Conservation (phyloP, 2,797 vertebrate species). For the Menidia menidia region DNA sequence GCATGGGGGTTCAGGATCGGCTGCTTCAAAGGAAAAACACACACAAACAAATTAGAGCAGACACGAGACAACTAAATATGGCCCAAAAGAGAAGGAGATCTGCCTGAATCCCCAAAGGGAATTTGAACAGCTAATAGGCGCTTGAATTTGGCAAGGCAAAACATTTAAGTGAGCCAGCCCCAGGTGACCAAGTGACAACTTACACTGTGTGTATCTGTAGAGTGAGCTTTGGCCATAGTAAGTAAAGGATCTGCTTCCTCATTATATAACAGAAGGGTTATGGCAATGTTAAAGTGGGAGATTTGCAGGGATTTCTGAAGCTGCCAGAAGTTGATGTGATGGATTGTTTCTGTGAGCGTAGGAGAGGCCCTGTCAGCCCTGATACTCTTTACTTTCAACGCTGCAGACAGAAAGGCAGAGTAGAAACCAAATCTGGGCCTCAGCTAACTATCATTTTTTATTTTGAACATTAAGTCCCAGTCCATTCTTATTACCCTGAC, state of each 20-base stretch:
- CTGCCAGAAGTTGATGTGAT: too few species aligned
- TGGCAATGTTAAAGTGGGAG: neutral
- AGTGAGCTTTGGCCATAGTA: conserved; percentile 13
- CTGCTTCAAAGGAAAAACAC: conserved; percentile 36
- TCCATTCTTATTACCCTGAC: too few species aligned
- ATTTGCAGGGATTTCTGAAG: conserved; percentile 30
- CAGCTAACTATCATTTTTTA: too few species aligned
- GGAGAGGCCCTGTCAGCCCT: too few species aligned
- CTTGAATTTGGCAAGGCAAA: conserved; percentile 29
- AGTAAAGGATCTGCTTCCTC: conserved; percentile 13
- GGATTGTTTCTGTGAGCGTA: too few species aligned
- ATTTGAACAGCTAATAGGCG: conserved; percentile 16
- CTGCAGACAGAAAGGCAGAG: too few species aligned
- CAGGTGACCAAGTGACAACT: conserved; percentile 23
- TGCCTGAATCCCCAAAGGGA: conserved; percentile 24
- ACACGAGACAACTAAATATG: conserved; percentile 9
- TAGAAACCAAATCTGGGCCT: too few species aligned
- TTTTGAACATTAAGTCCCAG: too few species aligned
- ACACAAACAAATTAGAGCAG: conserved; percentile 1
- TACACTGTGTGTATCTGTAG: conserved; percentile 11
- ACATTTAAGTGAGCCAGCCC: conserved; percentile 27
- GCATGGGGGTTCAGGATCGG: conserved; percentile 35
- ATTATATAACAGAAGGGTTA: neutral
- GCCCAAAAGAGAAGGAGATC: conserved; percentile 27
- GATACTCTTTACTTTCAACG: too few species aligned